phyloP scores from a whole-genome alignment of 53 echinoderm and acorn worm species.

The Zoroaster sp. region DNA sequence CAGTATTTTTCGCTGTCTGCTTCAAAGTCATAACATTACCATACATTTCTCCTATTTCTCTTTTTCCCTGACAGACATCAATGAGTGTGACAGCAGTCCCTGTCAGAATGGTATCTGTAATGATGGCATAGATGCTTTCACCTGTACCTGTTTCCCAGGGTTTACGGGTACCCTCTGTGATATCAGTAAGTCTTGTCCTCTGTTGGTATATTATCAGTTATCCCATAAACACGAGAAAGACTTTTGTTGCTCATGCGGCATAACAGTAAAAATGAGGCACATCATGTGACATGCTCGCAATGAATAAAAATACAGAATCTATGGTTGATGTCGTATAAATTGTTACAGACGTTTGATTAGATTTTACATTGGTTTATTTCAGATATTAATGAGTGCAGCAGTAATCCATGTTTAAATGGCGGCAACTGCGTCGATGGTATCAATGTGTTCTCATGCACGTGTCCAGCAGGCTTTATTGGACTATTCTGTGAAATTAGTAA shows the following conservation, averaged over 20 bases:
- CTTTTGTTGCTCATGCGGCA: no score
- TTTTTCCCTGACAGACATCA: slow-evolving; percentile 56
- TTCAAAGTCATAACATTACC: no score
- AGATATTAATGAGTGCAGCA: slow-evolving; percentile 58
- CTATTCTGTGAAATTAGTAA: slow-evolving; percentile 44
- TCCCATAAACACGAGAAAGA: no score
- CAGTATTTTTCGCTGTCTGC: no score
- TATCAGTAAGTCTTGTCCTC: slow-evolving; percentile 34
- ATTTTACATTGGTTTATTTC: no score
- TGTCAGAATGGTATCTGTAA: slow-evolving; percentile 35
- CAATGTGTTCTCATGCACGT: slow-evolving; percentile 34
- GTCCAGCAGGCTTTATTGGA: slow-evolving; percentile 30
- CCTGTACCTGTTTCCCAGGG: slow-evolving; percentile 55
- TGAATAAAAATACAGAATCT: no score
- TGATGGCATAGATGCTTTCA: slow-evolving; percentile 30
- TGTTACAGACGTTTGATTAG: no score
- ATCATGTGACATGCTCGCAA: no score
- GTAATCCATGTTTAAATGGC: slow-evolving; percentile 40
- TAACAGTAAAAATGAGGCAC: no score
- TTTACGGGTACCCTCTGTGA: slow-evolving; percentile 36
- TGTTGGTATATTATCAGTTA: not conserved
- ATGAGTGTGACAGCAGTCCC: slow-evolving; percentile 62
- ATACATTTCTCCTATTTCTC: no score
- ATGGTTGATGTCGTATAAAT: no score
- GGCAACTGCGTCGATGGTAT: slow-evolving; percentile 23